Base-by-base conservation (phyloP, 1,140 invertebrate species). In the Drosophila erecta region DNA sequence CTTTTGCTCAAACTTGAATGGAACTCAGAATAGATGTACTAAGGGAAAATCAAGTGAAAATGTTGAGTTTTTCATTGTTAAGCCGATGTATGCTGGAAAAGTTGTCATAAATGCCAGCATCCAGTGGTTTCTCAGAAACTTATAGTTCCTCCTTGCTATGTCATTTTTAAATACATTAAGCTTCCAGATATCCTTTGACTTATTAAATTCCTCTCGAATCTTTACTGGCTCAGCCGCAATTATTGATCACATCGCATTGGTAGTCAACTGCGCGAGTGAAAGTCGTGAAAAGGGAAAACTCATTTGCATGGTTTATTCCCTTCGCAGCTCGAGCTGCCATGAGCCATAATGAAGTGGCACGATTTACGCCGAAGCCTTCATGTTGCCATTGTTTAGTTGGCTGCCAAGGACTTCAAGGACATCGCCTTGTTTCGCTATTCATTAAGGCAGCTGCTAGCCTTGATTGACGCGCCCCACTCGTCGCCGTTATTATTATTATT, bases 301-400 rank as follows among this genome's bases (percentile, higher is more conserved):
- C 55, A 76, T 76, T 76, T 69, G 33, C 50, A 54, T 56, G 49
- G 64, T 53, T 75, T 75, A 62, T 57, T 64, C 53, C 51, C 61
- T 46, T 57, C 46, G 43, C 58, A 54, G 70, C 22, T 53, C 15
- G 44, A 47, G 37, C 43, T 62, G 44, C 57, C 51, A 44, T 33
- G 38, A 35, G 40, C 37, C 40, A 53, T 69, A 69, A 76, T 76
- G 62, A 76, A 76, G 73, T 76, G 74, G 74, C 74, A 76, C 73
- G 74, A 76, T 69, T 76, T 76, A 41, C 50, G 49, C 43, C 64
- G 53, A 47, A 59, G 72, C 47, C 74, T 67, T 76, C 71, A 56
- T 65, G 33, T 54, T 67, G 55, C 72, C 74, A 69, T 76, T 76
- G 74, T 76, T 76, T 55, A 73, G 70, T 62, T 43, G 41, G 44